Percentiles rank a stretch among this genome's conserved stretches.
Evolutionary conservation across 53 echinoderm and acorn worm genomes (phyloP).

Genomic region (Holothuria scabra): DNA sequence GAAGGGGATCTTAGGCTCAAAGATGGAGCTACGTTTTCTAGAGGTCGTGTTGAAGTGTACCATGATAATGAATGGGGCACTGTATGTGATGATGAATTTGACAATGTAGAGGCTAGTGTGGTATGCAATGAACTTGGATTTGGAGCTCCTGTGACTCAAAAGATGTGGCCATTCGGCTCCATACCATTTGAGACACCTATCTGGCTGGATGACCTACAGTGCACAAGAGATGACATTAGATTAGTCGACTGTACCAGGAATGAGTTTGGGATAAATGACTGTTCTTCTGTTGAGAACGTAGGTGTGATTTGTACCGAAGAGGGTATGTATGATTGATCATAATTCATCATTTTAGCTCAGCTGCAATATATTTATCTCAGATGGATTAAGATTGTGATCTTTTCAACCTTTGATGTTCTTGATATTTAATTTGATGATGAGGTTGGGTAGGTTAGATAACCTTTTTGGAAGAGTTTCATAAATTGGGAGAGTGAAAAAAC

Average conservation of each 20-base stretch:
- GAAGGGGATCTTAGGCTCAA: slow-evolving; percentile 29
- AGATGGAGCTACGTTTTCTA: not conserved
- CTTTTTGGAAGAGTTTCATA: no score
- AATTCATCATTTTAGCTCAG: no score
- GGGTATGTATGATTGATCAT: not conserved
- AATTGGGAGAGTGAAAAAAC: no score
- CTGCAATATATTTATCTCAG: no score
- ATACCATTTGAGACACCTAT: not conserved
- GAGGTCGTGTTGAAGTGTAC: slow-evolving; percentile 37
- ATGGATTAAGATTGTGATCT: no score
- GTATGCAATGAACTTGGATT: slow-evolving; percentile 21
- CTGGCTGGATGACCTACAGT: slow-evolving; percentile 30
- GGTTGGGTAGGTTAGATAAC: no score
- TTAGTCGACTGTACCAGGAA: not conserved
- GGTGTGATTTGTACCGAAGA: slow-evolving; percentile 1
- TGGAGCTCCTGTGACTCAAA: not conserved
- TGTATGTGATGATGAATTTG: slow-evolving; percentile 36
- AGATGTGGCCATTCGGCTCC: slow-evolving; percentile 12
- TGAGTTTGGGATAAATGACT: slow-evolving; percentile 1
- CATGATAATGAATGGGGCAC: slow-evolving; percentile 18
- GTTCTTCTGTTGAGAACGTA: slow-evolving; percentile 15
- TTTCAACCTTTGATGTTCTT: no score
- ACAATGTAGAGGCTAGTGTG: not conserved
- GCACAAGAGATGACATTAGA: not conserved
- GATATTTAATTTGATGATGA: no score